A percentile compares a stretch with the other conserved stretches of the same genome.
Evolutionary conservation across 2,113 vertebrate genomes (phyloP).

Genomic region (Danio rerio): GRCz12tu NC_133189.1:33759501-33760000

Average conservation of each 20-base stretch:
- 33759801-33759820: background rate
- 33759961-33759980: background rate
- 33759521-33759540: constrained; percentile 35
- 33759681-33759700: constrained; percentile 35
- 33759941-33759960: background rate
- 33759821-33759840: background rate
- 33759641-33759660: constrained; percentile 28
- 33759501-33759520: constrained; percentile 24
- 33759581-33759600: constrained; percentile 29
- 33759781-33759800: background rate
- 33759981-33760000: constrained; percentile 3
- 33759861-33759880: background rate
- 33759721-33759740: constrained; percentile 3
- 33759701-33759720: background rate
- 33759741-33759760: background rate
- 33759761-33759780: background rate
- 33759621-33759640: constrained; percentile 18
- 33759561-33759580: constrained; percentile 54
- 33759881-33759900: background rate
- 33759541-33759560: constrained; percentile 21
- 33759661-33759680: constrained; percentile 25
- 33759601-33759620: background rate
- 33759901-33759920: background rate
- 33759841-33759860: background rate
- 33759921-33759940: background rate